Conservation (phyloP, 2,888 invertebrate genomes). For the Pilophorus perplexus region DNA sequence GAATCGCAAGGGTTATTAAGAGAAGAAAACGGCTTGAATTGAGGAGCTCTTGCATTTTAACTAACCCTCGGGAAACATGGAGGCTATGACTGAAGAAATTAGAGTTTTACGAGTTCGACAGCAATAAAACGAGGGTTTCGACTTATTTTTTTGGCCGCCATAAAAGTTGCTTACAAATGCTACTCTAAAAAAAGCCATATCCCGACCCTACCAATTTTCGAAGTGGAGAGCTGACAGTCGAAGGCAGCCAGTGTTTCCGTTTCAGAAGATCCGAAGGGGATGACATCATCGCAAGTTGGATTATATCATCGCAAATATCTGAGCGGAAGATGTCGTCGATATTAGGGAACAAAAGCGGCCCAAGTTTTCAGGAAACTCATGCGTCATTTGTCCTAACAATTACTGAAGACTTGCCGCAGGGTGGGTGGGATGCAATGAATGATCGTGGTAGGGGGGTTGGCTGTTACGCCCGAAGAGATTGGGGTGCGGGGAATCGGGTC, state of each 20-base stretch:
- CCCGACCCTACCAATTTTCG: conserved; percentile 22
- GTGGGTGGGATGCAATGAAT: conserved; percentile 9
- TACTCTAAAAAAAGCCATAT: conserved; percentile 21
- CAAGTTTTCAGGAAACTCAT: not conserved
- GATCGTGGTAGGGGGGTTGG: not conserved
- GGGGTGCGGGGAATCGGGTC: not conserved
- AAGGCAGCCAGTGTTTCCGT: conserved; percentile 27
- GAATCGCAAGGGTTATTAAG: conserved; percentile 19
- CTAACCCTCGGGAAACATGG: conserved; percentile 4
- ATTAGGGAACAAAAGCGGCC: not conserved
- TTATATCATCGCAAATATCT: not conserved
- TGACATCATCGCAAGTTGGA: conserved; percentile 13
- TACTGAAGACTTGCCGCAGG: conserved; percentile 7
- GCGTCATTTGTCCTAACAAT: conserved; percentile 26
- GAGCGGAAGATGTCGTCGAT: not conserved
- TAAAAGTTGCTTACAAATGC: conserved; percentile 38
- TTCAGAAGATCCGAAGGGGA: not conserved
- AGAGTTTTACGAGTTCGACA: conserved; percentile 37
- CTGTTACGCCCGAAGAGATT: not conserved
- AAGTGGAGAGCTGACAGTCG: not conserved
- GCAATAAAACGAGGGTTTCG: conserved; percentile 26
- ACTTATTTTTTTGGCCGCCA: conserved; percentile 21
- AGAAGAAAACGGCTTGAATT: conserved; percentile 26
- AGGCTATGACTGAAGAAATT: conserved; percentile 16
- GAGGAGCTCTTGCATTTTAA: conserved; percentile 25